phyloP scores from a whole-genome alignment of 2,797 vertebrate genomes.

The Ceryle rudis region DNA sequence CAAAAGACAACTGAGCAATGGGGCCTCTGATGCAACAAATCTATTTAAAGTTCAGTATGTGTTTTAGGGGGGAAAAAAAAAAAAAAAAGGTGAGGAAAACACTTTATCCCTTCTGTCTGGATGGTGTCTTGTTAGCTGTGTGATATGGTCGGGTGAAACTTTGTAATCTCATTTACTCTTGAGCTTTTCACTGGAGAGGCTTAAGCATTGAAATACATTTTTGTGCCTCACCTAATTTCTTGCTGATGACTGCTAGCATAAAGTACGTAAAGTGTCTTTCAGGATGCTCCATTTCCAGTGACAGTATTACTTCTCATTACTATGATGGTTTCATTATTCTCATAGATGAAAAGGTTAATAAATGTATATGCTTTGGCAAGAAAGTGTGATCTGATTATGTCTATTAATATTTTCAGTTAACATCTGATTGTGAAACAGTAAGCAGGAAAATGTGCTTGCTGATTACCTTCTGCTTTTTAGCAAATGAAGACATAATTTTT shows the following conservation, averaged over 20 bases:
- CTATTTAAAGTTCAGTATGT: not conserved
- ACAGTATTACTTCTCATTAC: not conserved
- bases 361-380: slow-evolving; percentile 1
- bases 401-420: slow-evolving; percentile 73
- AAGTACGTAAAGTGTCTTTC: slow-evolving; percentile 13
- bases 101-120: not conserved
- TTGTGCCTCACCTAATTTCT: not conserved
- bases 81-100: not conserved
- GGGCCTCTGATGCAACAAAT: not conserved
- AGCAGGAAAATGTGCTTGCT: slow-evolving; percentile 40
- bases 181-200: not conserved
- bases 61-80: not conserved
- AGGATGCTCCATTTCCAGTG: not conserved
- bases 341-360: slow-evolving; percentile 56
- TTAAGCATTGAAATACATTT: not conserved
- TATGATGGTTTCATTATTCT: not conserved
- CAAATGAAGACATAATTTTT: slow-evolving; percentile 42
- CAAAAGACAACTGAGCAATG: not conserved
- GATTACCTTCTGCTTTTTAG: slow-evolving; percentile 53
- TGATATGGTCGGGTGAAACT: not conserved
- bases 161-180: not conserved
- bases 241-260: not conserved
- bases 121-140: not conserved
- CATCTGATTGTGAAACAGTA: slow-evolving; percentile 67
- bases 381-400: slow-evolving; percentile 50